Conservation (phyloP, 2,888 invertebrate genomes). For the Pterobdella sp. region DNA sequence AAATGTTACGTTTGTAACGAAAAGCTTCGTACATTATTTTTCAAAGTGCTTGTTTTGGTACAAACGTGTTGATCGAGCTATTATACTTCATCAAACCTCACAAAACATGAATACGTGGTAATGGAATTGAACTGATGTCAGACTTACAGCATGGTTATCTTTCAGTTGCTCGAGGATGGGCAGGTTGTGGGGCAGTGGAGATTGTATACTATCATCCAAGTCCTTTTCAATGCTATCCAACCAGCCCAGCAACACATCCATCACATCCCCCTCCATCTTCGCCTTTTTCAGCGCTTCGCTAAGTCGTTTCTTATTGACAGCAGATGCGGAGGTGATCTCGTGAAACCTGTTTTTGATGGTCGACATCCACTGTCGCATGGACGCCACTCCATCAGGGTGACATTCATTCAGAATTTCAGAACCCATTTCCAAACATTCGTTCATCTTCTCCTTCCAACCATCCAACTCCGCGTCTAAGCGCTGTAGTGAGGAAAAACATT, state of each 20-base stretch:
- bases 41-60: too few species aligned
- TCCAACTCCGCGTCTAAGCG: slow-evolving; percentile 64
- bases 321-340: slow-evolving; percentile 76
- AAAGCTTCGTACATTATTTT: too few species aligned
- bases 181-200: slow-evolving; percentile 82
- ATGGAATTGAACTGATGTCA: background rate
- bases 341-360: slow-evolving; percentile 66
- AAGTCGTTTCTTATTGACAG: slow-evolving; percentile 59
- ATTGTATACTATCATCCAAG: slow-evolving; percentile 70
- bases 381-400: slow-evolving; percentile 92
- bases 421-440: slow-evolving; percentile 63
- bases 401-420: slow-evolving; percentile 79
- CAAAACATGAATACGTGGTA: background rate
- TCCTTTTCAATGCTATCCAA: slow-evolving; percentile 78
- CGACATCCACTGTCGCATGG: slow-evolving; percentile 97
- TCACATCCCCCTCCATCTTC: slow-evolving; percentile 73
- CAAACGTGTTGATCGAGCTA: too few species aligned
- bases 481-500: slow-evolving; percentile 5
- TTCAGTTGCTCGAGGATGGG: slow-evolving; percentile 65
- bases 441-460: slow-evolving; percentile 66
- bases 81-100: background rate
- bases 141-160: slow-evolving; percentile 46
- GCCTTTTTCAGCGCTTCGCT: slow-evolving; percentile 71
- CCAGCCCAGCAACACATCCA: slow-evolving; percentile 92
- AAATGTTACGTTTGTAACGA: too few species aligned